A percentile compares a stretch with the other conserved stretches of the same genome.
phyloP scores from a whole-genome alignment of 1,140 invertebrate species.

The Ceratosolen solmsi region DNA sequence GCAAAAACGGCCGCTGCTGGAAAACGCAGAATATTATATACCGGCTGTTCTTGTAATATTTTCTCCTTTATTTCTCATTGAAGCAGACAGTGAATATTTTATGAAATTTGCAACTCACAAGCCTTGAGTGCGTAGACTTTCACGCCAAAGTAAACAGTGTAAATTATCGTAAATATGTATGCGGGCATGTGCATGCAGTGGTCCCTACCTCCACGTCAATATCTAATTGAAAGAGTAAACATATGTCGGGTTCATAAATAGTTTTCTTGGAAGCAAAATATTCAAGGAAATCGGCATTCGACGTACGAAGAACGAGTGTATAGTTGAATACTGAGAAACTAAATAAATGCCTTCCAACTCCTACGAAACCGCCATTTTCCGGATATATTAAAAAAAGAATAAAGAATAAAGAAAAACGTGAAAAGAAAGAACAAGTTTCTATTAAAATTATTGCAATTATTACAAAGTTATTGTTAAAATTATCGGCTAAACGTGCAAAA shows the following conservation, averaged over 20 bases:
- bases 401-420: too few species aligned
- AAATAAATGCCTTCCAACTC: neutral
- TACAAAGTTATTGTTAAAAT: too few species aligned
- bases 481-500: too few species aligned
- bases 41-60: too few species aligned
- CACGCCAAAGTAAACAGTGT: neutral
- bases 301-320: constrained; percentile 60
- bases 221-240: too few species aligned
- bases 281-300: constrained; percentile 57
- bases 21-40: constrained; percentile 10
- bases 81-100: constrained; percentile 50
- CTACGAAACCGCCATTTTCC: too few species aligned
- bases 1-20: neutral
- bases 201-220: too few species aligned
- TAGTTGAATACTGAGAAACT: constrained; percentile 57
- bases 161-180: constrained; percentile 3
- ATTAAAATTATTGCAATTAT: too few species aligned
- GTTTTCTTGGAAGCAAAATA: constrained; percentile 63
- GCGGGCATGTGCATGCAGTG: neutral
- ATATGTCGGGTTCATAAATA: neutral
- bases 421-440: too few species aligned
- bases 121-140: neutral
- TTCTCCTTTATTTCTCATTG: too few species aligned
- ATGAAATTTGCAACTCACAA: constrained; percentile 30
- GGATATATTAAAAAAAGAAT: too few species aligned